Conservation (phyloP, 2,113 vertebrate genomes). For the Pogonocichla stellata region DNA sequence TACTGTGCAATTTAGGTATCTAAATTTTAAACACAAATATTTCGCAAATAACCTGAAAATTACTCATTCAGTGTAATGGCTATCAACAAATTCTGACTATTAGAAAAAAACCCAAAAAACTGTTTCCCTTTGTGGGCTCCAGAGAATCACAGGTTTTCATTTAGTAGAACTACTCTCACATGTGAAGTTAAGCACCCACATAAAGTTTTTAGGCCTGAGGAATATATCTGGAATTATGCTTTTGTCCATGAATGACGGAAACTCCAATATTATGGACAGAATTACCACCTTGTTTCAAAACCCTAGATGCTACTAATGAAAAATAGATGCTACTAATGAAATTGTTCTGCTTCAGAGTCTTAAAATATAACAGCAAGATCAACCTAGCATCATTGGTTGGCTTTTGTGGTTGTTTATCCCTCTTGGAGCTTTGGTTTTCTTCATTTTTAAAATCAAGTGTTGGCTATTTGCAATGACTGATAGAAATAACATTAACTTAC, state of each 20-base stretch:
- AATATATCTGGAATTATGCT: not conserved
- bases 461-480: not conserved
- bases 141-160: not conserved
- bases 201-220: not conserved
- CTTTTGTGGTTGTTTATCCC: not conserved
- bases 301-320: not conserved
- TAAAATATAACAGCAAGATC: not conserved
- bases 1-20: not conserved
- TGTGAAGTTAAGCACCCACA: not conserved
- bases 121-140: not conserved
- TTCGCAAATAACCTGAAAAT: not conserved
- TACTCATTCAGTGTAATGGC: not conserved
- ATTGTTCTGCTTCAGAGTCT: not conserved
- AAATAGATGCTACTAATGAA: not conserved
- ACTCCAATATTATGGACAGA: not conserved
- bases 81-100: not conserved
- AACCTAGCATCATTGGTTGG: not conserved
- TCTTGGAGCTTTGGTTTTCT: not conserved
- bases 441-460: not conserved
- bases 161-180: not conserved
- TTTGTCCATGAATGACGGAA: not conserved
- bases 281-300: not conserved
- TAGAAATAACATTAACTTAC: not conserved
- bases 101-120: not conserved
- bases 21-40: not conserved